Conservation (phyloP, 2,797 vertebrate genomes). For the Aratinga solstitialis region DNA sequence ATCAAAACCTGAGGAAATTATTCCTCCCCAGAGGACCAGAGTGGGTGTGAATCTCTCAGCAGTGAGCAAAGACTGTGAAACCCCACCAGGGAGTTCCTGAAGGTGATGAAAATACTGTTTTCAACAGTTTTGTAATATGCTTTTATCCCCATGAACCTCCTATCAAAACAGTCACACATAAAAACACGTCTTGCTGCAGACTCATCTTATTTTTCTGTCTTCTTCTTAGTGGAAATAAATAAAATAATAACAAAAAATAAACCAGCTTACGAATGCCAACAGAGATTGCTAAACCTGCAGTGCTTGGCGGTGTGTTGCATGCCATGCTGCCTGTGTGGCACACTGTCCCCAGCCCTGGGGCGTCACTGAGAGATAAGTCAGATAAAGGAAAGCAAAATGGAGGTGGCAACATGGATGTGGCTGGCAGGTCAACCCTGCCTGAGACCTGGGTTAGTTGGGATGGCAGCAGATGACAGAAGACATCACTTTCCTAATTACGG, state of each 20-base stretch:
- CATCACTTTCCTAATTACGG: accelerated
- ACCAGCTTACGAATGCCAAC: background rate
- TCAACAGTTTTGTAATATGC: background rate
- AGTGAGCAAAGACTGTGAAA: background rate
- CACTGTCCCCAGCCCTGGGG: background rate
- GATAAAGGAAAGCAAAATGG: background rate
- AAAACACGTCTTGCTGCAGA: background rate
- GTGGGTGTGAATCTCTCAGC: background rate
- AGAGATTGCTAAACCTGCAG: background rate
- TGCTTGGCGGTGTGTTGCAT: background rate
- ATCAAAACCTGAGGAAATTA: background rate
- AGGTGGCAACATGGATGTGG: background rate
- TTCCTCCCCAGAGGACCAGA: background rate
- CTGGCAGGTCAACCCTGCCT: background rate
- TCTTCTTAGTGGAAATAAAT: background rate
- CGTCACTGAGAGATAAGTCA: background rate
- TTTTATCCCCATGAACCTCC: background rate
- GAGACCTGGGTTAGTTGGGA: background rate
- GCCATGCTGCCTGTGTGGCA: accelerated
- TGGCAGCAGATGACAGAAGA: background rate
- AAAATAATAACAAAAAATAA: background rate
- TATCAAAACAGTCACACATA: background rate
- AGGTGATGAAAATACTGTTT: conserved; percentile 13
- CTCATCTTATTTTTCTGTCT: background rate
- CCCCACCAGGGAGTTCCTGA: background rate